phyloP scores from a whole-genome alignment of 2,888 invertebrate species.

The Diachrysia chrysitis region DNA sequence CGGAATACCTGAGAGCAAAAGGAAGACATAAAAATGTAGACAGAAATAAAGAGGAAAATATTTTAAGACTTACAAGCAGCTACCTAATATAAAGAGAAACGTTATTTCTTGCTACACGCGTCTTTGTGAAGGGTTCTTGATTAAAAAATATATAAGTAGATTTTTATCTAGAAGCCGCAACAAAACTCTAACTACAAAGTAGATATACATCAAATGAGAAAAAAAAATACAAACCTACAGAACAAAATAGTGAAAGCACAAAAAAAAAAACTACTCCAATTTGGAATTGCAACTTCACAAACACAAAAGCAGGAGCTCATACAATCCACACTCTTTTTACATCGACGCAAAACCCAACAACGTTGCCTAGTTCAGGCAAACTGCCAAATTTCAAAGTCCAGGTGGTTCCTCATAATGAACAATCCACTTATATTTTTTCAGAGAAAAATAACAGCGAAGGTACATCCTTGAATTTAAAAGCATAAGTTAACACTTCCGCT shows the following conservation, averaged over 20 bases:
- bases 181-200: no score
- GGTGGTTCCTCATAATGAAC: slow-evolving; percentile 64
- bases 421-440: slow-evolving; percentile 44
- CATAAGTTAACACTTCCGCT: slow-evolving; percentile 52
- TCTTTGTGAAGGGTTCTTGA: no score
- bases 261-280: slow-evolving; percentile 2
- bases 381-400: slow-evolving; percentile 62
- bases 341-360: slow-evolving; percentile 25
- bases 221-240: background rate
- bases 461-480: slow-evolving; percentile 58
- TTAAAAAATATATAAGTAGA: no score
- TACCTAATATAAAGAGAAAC: no score
- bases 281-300: slow-evolving; percentile 21
- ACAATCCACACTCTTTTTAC: slow-evolving; percentile 20
- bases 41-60: no score
- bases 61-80: no score
- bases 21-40: no score
- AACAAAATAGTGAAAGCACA: background rate
- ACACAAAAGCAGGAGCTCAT: background rate
- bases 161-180: no score
- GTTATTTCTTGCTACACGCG: no score
- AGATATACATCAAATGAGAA: background rate
- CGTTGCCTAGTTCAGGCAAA: slow-evolving; percentile 53
- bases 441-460: slow-evolving; percentile 35
- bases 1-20: no score